Percentiles rank a stretch among this genome's conserved stretches.
Evolutionary conservation across 2,113 vertebrate genomes (phyloP).

Genomic region (Willisornis vidua): DNA sequence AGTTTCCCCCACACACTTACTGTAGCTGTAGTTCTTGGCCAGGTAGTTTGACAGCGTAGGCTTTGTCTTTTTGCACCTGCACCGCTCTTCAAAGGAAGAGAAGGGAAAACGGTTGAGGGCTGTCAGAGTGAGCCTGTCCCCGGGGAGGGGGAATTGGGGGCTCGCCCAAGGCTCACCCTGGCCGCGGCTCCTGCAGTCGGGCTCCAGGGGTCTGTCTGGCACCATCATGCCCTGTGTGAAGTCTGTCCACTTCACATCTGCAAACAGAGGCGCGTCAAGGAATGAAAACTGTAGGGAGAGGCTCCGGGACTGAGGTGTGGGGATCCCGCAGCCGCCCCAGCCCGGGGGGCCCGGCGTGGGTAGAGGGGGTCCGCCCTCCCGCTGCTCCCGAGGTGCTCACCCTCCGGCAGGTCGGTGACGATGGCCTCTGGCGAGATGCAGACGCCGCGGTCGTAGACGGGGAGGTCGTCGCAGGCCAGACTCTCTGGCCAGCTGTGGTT

Average conservation of each 20-base stretch:
- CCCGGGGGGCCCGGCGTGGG: background rate
- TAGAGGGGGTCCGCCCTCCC: background rate
- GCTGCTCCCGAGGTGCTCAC: slow-evolving; percentile 53
- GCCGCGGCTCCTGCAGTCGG: slow-evolving; percentile 73
- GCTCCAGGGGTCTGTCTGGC: slow-evolving; percentile 65
- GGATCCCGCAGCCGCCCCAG: background rate
- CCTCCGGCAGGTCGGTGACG: slow-evolving; percentile 80
- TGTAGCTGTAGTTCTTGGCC: slow-evolving; percentile 84
- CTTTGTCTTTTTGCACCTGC: slow-evolving; percentile 83
- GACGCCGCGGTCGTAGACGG: slow-evolving; percentile 82
- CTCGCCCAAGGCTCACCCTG: slow-evolving; percentile 66
- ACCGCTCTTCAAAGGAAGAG: slow-evolving; percentile 71
- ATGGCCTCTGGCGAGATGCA: slow-evolving; percentile 85
- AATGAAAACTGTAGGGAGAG: background rate
- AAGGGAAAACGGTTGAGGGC: background rate
- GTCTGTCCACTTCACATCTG: slow-evolving; percentile 80
- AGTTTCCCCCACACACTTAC: slow-evolving; percentile 64
- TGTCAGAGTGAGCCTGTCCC: background rate
- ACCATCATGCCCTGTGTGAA: slow-evolving; percentile 78
- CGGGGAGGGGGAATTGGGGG: background rate
- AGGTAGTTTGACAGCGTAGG: slow-evolving; percentile 80
- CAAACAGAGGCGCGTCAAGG: background rate
- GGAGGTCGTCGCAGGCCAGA: slow-evolving; percentile 80
- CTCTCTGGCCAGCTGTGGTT: slow-evolving; percentile 84
- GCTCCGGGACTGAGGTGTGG: background rate